Evolutionary conservation across 2,888 invertebrate genomes (phyloP).

Genomic region (Mesorhabditis sp.): DNA sequence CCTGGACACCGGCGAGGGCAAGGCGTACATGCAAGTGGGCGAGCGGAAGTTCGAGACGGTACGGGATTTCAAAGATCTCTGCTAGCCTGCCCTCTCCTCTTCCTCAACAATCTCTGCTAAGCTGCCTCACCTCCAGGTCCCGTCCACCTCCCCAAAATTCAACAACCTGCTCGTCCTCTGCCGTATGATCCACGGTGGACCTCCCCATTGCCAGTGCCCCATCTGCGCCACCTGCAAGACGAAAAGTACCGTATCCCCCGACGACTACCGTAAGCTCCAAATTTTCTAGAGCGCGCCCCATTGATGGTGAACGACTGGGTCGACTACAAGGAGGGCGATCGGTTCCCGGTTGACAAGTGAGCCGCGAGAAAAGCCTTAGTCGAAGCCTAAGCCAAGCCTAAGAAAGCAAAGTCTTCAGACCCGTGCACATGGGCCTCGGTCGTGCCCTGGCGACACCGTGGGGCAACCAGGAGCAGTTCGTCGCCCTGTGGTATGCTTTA

Average conservation of each 20-base stretch:
- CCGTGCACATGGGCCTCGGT: not conserved
- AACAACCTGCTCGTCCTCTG: slow-evolving; percentile 8
- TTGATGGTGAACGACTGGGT: slow-evolving; percentile 32
- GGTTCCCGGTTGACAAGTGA: slow-evolving; percentile 23
- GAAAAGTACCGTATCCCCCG: not conserved
- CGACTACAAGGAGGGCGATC: slow-evolving; percentile 25
- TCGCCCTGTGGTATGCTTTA: slow-evolving; percentile 29
- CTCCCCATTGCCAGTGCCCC: slow-evolving; percentile 12
- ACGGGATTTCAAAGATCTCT: too few relatives aligned
- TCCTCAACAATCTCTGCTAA: too few relatives aligned
- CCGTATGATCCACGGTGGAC: slow-evolving; percentile 9
- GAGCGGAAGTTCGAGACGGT: too few relatives aligned
- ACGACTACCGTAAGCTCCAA: not conserved
- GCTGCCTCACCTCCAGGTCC: too few relatives aligned
- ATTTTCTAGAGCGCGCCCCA: not conserved
- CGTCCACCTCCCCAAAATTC: too few relatives aligned
- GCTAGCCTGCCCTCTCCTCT: too few relatives aligned
- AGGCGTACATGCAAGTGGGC: too few relatives aligned
- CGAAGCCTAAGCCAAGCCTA: not conserved
- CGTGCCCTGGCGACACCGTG: not conserved
- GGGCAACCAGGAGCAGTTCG: slow-evolving; percentile 27
- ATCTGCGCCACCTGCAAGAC: not conserved
- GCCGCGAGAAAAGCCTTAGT: not conserved
- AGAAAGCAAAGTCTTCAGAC: not conserved
- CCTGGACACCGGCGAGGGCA: too few relatives aligned